A percentile compares a stretch with the other conserved stretches of the same genome.
Conservation (phyloP, 2,113 vertebrate genomes). For the Ursus arctos region DNA sequence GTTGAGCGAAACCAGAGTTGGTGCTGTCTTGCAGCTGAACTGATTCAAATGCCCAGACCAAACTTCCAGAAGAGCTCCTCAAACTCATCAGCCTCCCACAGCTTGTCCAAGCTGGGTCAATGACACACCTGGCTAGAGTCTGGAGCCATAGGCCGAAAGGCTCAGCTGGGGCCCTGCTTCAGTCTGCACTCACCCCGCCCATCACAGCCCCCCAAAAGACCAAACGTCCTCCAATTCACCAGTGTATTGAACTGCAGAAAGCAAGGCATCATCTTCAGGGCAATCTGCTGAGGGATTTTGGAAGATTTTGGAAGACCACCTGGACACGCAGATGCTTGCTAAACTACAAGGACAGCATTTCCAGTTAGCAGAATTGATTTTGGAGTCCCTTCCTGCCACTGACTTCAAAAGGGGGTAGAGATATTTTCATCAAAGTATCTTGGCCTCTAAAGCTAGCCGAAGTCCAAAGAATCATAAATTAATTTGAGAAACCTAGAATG, state of each 20-base stretch:
- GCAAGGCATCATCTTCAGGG: background rate
- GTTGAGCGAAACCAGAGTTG: background rate
- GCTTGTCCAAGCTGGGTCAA: background rate
- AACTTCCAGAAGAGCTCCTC: background rate
- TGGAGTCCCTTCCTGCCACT: background rate
- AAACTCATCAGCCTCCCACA: background rate
- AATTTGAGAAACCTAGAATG: background rate
- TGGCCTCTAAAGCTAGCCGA: background rate
- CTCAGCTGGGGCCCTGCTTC: background rate
- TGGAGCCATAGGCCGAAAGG: background rate
- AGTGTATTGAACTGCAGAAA: background rate
- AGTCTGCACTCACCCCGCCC: background rate
- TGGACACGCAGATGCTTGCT: background rate
- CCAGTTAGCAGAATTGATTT: background rate
- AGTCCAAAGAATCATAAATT: background rate
- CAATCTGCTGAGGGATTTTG: background rate
- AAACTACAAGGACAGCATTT: background rate
- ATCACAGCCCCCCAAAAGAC: rapidly evolving
- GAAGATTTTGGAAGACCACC: background rate
- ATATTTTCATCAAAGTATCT: background rate
- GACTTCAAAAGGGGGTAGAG: background rate
- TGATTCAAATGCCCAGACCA: background rate
- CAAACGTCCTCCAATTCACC: background rate
- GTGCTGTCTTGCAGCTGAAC: background rate
- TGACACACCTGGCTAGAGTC: background rate